A percentile compares a stretch with the other conserved stretches of the same genome.
Conservation (phyloP, 2,888 invertebrate species). For the Agrotis ipsilon region DNA sequence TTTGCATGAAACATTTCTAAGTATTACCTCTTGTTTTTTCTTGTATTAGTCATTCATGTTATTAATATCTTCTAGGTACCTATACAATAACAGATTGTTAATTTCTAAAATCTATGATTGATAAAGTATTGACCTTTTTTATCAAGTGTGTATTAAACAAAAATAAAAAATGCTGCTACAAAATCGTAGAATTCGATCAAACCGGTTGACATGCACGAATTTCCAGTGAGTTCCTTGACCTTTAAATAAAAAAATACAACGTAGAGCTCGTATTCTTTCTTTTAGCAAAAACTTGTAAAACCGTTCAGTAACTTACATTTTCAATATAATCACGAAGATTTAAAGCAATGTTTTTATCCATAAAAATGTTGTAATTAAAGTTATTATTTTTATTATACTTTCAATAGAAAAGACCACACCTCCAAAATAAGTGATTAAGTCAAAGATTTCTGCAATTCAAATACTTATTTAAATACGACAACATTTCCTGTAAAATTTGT, state of each 20-base stretch:
- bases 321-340: not conserved
- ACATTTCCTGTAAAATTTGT: constrained; percentile 3
- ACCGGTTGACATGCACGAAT: constrained; percentile 7
- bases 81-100: not conserved
- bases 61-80: constrained; percentile 5
- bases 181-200: not conserved
- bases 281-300: not conserved
- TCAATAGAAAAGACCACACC: not conserved
- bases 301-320: not conserved
- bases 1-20: constrained; percentile 38
- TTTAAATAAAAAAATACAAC: constrained; percentile 13
- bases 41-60: constrained; percentile 23
- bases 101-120: not conserved
- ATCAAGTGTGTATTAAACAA: too few relatives aligned
- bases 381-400: not conserved
- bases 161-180: constrained; percentile 5
- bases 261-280: not conserved
- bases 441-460: constrained; percentile 1
- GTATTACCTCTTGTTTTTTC: constrained; percentile 39
- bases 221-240: constrained; percentile 12
- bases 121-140: too few relatives aligned
- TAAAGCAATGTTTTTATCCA: not conserved
- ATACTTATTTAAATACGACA: constrained; percentile 6
- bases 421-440: not conserved
- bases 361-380: not conserved